Percentiles rank a stretch among this genome's conserved stretches.
phyloP scores from a whole-genome alignment of 23 tunicate genomes.

The Clavelina lepadiformis region DNA sequence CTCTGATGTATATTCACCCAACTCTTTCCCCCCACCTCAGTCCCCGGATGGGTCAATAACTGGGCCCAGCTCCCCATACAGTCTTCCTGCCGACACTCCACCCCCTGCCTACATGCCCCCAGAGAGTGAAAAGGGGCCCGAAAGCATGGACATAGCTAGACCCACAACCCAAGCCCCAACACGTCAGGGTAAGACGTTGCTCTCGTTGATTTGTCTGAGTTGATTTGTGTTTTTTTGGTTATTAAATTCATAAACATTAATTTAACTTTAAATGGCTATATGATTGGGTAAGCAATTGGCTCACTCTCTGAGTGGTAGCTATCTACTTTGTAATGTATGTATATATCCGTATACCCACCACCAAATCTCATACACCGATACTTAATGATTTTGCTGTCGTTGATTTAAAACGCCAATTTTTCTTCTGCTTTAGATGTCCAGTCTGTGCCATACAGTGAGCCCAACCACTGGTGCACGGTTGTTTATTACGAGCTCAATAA shows the following conservation, averaged over 20 bases:
- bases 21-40: slow-evolving; percentile 56
- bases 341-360: too few relatives aligned
- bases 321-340: too few relatives aligned
- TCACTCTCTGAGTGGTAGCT: too few relatives aligned
- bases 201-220: neutral
- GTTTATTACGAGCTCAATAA: slow-evolving; percentile 97
- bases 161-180: slow-evolving; percentile 10
- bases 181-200: neutral
- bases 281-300: too few relatives aligned
- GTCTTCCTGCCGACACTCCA: slow-evolving; percentile 92
- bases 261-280: too few relatives aligned
- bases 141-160: slow-evolving; percentile 55
- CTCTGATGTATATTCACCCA: slow-evolving; percentile 25
- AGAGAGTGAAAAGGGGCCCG: slow-evolving; percentile 32
- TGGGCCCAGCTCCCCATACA: slow-evolving; percentile 92
- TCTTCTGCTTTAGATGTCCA: slow-evolving; percentile 36
- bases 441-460: slow-evolving; percentile 92
- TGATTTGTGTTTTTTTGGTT: neutral
- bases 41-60: slow-evolving; percentile 79
- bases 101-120: slow-evolving; percentile 94
- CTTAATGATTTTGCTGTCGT: neutral
- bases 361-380: slow-evolving; percentile 12
- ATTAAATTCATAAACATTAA: too few relatives aligned
- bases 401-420: neutral
- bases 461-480: slow-evolving; percentile 94